These are phyloP conservation scores for Drosophila formosana DNA, from an alignment of 2,888 invertebrate species.

Conservation along the genomic window DNA sequence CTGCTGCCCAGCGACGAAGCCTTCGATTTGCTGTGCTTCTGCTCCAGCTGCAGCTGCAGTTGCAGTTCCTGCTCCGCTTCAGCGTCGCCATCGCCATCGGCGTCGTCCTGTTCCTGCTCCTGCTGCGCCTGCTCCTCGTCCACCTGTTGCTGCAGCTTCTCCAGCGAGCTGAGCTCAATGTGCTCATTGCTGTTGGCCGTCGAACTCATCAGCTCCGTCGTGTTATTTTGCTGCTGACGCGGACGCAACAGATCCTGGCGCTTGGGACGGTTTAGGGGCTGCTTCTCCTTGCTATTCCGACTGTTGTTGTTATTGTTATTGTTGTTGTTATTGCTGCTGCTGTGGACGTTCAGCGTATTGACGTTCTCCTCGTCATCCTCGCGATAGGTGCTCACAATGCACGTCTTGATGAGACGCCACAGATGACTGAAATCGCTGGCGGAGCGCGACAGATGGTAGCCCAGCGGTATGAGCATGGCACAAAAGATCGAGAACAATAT, in stretches of 20 bases:
- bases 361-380: constrained; percentile 88
- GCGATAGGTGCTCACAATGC: constrained; percentile 90
- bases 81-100: constrained; percentile 18
- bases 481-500: constrained; percentile 97
- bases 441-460: constrained; percentile 96
- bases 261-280: constrained; percentile 10
- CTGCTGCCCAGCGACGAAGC: constrained; percentile 79
- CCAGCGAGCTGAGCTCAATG: constrained; percentile 81
- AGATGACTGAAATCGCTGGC: constrained; percentile 96
- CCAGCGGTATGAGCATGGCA: constrained; percentile 93
- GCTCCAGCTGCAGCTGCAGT: constrained; percentile 52
- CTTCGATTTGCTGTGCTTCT: constrained; percentile 79
- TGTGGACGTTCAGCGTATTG: constrained; percentile 8
- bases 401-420: constrained; percentile 93
- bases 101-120: constrained; percentile 2
- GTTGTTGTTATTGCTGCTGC: constrained; percentile 40
- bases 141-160: constrained; percentile 50
- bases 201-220: constrained; percentile 35
- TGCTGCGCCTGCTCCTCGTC: constrained; percentile 33
- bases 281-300: constrained; percentile 2
- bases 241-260: constrained; percentile 13
- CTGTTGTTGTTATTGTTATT: constrained; percentile 26
- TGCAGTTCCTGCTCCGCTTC: constrained; percentile 27
- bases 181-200: constrained; percentile 70
- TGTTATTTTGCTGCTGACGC: constrained; percentile 21